phyloP scores from a whole-genome alignment of 2,888 invertebrate species.

The Cylindroiulus punctatus region DNA sequence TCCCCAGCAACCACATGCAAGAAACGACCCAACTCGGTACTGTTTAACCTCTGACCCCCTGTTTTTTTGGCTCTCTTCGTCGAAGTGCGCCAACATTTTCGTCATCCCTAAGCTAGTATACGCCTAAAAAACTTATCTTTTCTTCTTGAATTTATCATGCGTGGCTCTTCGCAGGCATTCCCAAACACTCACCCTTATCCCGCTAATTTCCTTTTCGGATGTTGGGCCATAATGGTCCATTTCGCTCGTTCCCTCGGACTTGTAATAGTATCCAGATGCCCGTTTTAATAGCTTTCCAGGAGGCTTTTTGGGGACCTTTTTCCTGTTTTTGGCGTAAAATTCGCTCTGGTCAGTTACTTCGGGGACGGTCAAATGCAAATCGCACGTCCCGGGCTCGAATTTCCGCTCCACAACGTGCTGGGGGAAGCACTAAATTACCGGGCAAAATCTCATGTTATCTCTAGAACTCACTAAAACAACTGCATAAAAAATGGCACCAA shows the following conservation, averaged over 20 bases:
- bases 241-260: background rate
- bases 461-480: too few relatives aligned
- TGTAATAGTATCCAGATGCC: constrained; percentile 45
- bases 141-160: constrained; percentile 37
- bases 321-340: constrained; percentile 24
- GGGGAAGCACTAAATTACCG: constrained; percentile 24
- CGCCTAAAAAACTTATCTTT: constrained; percentile 12
- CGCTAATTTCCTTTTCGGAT: constrained; percentile 10
- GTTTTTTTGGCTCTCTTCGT: background rate
- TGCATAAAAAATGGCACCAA: too few relatives aligned
- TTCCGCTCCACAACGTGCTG: background rate
- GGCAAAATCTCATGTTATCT: background rate
- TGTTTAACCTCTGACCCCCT: background rate
- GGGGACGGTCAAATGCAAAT: constrained; percentile 15
- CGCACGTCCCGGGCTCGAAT: background rate
- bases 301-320: constrained; percentile 13
- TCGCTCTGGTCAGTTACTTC: constrained; percentile 24
- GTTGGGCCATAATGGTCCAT: constrained; percentile 13
- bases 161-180: background rate
- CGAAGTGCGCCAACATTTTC: background rate
- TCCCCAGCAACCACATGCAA: background rate
- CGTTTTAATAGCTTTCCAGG: constrained; percentile 29
- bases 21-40: background rate
- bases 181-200: constrained; percentile 41
- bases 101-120: background rate